Percentiles rank a stretch among this genome's conserved stretches.
These are phyloP conservation scores for Eremophila alpestris DNA, from an alignment of 2,797 vertebrate genomes.

Conservation along the genomic window DNA sequence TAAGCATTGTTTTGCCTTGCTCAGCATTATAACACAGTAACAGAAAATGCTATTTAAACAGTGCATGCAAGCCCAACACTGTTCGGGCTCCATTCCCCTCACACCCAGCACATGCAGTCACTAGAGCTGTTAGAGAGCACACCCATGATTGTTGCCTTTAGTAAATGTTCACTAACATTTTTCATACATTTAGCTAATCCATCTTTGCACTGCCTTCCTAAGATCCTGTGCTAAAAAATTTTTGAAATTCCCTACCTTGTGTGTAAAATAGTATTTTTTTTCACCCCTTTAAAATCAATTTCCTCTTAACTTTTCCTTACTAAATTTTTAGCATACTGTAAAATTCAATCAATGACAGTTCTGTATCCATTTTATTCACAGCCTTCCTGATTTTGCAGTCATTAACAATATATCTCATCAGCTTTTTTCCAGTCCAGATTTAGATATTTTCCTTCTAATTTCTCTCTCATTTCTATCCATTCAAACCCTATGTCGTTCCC, in stretches of 20 bases:
- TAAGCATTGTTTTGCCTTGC: background rate
- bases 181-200: background rate
- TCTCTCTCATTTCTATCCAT: background rate
- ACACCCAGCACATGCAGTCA: background rate
- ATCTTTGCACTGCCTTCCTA: background rate
- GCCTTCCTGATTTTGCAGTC: background rate
- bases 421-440: no score
- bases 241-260: background rate
- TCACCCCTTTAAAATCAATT: background rate
- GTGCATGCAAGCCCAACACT: background rate
- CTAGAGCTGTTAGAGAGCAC: background rate
- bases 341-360: background rate
- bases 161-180: background rate
- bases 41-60: background rate
- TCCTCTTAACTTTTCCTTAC: background rate
- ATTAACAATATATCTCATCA: background rate
- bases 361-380: background rate
- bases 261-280: background rate
- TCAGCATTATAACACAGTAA: background rate
- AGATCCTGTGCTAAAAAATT: background rate
- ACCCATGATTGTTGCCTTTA: background rate
- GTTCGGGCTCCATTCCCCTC: background rate
- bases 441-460: no score
- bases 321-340: background rate
- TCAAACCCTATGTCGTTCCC: background rate